Percentiles rank a stretch among this genome's conserved stretches.
Evolutionary conservation across 1,140 invertebrate genomes (phyloP).

Genomic region (Drosophila murphyi): DNA sequence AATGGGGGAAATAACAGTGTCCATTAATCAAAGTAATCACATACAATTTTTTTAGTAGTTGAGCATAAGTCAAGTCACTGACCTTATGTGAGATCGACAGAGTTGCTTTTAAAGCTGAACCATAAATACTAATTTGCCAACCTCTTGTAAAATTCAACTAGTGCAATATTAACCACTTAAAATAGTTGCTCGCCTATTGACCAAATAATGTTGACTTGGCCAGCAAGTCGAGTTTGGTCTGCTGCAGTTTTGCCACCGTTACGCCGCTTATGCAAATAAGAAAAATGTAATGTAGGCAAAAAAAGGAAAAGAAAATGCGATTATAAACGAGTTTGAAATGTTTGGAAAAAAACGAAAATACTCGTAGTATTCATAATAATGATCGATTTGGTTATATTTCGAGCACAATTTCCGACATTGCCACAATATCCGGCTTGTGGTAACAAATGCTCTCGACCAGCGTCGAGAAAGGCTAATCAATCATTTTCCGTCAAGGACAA

Average conservation of each 20-base stretch:
- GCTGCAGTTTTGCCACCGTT: constrained; percentile 20
- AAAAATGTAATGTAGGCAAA: not conserved
- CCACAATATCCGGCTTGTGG: constrained; percentile 42
- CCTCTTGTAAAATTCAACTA: not conserved
- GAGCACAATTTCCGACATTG: constrained; percentile 26
- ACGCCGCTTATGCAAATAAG: constrained; percentile 23
- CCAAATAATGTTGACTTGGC: constrained; percentile 27
- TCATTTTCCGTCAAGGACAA: constrained; percentile 43
- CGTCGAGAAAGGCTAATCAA: constrained; percentile 36
- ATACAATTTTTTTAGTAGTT: not conserved
- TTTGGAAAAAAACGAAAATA: not conserved
- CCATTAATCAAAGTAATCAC: constrained; percentile 3
- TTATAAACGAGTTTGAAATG: constrained; percentile 39
- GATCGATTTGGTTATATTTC: not conserved
- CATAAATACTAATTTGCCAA: too few species aligned
- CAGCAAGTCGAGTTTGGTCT: not conserved
- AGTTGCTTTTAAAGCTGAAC: not conserved
- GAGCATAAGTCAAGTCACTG: not conserved
- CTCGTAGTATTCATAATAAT: not conserved
- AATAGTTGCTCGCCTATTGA: constrained; percentile 39
- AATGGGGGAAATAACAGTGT: not conserved
- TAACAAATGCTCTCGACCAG: not conserved
- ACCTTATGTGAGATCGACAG: not conserved
- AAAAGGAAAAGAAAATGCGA: constrained; percentile 6
- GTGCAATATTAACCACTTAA: not conserved